Percentiles rank a stretch among this genome's conserved stretches.
Evolutionary conservation across 1,140 invertebrate species (phyloP).

Genomic region (Lamellibrachia luymesi): DNA sequence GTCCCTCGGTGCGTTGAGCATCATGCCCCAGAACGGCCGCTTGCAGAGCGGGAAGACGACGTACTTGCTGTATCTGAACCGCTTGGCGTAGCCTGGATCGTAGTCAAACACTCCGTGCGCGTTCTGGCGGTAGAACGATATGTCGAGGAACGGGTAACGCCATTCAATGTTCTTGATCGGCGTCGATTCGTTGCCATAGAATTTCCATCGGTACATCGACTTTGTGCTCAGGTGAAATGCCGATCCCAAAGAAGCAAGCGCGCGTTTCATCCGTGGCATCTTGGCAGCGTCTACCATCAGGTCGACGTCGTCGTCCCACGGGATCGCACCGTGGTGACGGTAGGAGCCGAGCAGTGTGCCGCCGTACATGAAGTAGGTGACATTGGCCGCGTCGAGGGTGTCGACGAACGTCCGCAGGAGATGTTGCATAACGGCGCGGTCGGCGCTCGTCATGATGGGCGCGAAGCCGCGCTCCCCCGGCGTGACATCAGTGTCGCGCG

Average conservation of each 20-base stretch:
- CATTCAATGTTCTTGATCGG: background rate
- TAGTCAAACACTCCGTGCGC: background rate
- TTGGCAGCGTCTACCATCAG: background rate
- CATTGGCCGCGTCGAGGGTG: background rate
- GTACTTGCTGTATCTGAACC: background rate
- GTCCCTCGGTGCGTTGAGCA: background rate
- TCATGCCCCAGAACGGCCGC: background rate
- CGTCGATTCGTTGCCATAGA: background rate
- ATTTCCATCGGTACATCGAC: background rate
- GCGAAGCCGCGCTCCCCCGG: background rate
- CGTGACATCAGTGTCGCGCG: no score
- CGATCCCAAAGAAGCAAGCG: no score
- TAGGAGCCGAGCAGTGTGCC: no score
- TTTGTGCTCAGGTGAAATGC: background rate
- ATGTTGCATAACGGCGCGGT: background rate
- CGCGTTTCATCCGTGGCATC: background rate
- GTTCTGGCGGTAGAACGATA: background rate
- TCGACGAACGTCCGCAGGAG: background rate
- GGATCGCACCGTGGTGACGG: no score
- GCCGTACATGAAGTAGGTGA: background rate
- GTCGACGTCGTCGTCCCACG: no score
- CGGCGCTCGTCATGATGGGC: background rate
- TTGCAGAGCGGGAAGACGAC: background rate
- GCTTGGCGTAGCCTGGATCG: background rate
- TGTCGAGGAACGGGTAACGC: slow-evolving; percentile 10